These are phyloP conservation scores for Cosmorhoe ocellata DNA, from an alignment of 2,888 invertebrate species.

Conservation along the genomic window DNA sequence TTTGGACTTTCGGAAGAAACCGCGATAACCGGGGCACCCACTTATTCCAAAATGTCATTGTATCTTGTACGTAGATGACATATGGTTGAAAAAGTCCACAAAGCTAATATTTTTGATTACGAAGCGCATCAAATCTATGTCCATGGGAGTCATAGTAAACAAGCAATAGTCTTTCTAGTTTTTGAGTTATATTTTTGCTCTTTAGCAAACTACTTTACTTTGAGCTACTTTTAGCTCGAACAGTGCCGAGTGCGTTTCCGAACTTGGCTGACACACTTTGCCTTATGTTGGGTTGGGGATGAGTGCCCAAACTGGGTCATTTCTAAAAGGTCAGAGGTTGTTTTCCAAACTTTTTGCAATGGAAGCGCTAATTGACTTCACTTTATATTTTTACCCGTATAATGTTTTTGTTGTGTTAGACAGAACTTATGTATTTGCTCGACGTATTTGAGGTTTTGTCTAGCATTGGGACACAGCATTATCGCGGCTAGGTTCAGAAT, in stretches of 20 bases:
- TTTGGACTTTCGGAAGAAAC: not conserved
- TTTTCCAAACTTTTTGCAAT: slow-evolving; percentile 7
- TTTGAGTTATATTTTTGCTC: too few species aligned
- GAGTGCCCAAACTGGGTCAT: slow-evolving; percentile 3
- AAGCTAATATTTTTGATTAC: slow-evolving; percentile 5
- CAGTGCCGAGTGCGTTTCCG: too few species aligned
- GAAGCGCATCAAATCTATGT: slow-evolving; percentile 3
- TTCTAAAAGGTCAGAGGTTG: slow-evolving; percentile 15
- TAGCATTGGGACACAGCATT: not conserved
- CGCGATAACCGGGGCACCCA: not conserved
- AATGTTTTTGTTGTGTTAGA: too few species aligned
- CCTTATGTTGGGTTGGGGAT: slow-evolving; percentile 6
- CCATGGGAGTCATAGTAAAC: too few species aligned
- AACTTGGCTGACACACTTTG: too few species aligned
- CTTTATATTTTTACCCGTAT: not conserved
- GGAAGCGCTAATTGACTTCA: not conserved
- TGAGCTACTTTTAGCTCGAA: too few species aligned
- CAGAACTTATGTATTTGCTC: too few species aligned
- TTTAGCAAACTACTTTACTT: too few species aligned
- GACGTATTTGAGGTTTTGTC: not conserved
- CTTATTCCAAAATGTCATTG: not conserved
- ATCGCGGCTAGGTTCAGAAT: slow-evolving; percentile 7
- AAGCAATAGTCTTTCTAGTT: too few species aligned
- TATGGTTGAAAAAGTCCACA: not conserved
- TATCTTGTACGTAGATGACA: not conserved